phyloP scores from a whole-genome alignment of 2,797 vertebrate genomes.

The Enteromius afrohamiltoni region DNA sequence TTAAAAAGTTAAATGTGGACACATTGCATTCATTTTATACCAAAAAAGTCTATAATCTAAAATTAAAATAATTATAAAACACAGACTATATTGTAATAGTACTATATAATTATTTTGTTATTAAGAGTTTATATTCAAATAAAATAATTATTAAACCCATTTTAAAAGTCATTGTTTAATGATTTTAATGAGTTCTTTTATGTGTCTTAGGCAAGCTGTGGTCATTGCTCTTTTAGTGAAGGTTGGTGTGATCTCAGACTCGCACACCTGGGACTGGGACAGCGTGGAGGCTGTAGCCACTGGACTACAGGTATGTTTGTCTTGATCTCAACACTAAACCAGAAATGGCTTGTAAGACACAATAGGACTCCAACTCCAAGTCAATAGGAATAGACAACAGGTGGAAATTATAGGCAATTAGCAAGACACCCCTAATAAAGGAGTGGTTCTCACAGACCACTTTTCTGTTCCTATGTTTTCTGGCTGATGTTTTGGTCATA shows the following conservation, averaged over 20 bases:
- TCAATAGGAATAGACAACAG: too few species aligned
- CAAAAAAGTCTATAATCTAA: not conserved
- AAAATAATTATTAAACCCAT: not conserved
- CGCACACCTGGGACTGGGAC: constrained; percentile 92
- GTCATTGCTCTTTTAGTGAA: constrained; percentile 96
- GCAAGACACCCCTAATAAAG: too few species aligned
- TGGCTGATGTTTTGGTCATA: too few species aligned
- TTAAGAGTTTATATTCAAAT: not conserved
- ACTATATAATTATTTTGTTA: not conserved
- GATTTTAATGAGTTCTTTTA: not conserved
- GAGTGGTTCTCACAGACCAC: too few species aligned
- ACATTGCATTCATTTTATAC: not conserved
- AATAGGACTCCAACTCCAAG: too few species aligned
- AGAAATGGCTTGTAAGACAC: not conserved
- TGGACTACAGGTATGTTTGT: constrained; percentile 86
- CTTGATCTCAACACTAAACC: not conserved
- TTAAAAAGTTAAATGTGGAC: not conserved
- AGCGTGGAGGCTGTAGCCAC: constrained; percentile 96
- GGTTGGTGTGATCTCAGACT: constrained; percentile 92
- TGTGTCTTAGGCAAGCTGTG: constrained; percentile 88
- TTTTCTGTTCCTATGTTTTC: too few species aligned
- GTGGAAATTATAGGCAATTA: too few species aligned
- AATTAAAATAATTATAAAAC: not conserved
- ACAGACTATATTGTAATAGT: not conserved
- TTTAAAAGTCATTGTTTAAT: not conserved